These are phyloP conservation scores for Tenthredo scrophulariae DNA, from an alignment of 2,888 invertebrate species.

Conservation along the genomic window DNA sequence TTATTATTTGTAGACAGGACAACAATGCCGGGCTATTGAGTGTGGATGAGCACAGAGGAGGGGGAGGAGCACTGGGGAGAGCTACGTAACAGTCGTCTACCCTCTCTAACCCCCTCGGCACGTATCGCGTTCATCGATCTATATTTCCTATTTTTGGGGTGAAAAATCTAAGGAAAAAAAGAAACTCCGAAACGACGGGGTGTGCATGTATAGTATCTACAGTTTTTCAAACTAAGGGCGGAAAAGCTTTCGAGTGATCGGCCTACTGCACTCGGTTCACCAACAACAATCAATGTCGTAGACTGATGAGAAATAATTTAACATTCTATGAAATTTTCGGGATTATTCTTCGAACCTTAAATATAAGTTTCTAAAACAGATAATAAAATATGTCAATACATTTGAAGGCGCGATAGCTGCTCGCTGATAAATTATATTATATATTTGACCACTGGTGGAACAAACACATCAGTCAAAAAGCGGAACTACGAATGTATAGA, in stretches of 20 bases:
- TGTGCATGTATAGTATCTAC: background rate
- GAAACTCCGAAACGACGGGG: background rate
- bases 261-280: background rate
- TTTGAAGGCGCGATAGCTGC: background rate
- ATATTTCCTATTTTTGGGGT: conserved; percentile 57
- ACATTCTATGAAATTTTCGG: background rate
- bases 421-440: background rate
- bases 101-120: conserved; percentile 46
- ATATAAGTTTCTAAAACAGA: background rate
- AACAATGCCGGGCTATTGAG: conserved; percentile 63
- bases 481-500: background rate
- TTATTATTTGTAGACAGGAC: conserved; percentile 61
- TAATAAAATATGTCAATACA: background rate
- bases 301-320: background rate
- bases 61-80: conserved; percentile 51
- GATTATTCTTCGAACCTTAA: background rate
- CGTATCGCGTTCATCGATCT: conserved; percentile 59
- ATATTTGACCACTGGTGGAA: background rate
- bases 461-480: background rate
- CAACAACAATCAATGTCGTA: background rate
- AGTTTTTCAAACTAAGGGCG: background rate
- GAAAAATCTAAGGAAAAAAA: conserved; percentile 56
- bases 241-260: conserved; percentile 11
- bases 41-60: conserved; percentile 59
- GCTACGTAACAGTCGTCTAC: conserved; percentile 55